Evolutionary conservation across 2,113 vertebrate genomes (phyloP), one percentile per base, ranked within the genome.

Genomic region (Turdus rufiventris): DNA sequence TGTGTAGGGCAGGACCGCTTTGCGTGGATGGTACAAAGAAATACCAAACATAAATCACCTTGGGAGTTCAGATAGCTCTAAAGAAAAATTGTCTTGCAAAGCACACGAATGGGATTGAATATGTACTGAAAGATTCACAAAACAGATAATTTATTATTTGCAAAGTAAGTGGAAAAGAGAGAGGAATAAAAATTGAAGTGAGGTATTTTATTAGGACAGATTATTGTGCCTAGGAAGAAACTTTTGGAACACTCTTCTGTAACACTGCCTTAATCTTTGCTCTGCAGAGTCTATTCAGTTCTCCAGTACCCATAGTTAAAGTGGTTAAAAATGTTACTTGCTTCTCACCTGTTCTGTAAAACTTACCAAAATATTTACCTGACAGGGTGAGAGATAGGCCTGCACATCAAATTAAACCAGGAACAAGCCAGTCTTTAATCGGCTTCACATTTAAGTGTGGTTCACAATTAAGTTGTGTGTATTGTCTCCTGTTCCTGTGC

Each of bases 1-100:
- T 0, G 10, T 1, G 29, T 7, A 7, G 2, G 4, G 33, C 14
- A 56, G 40, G 16, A 57, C 3, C 6, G 8, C 28, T 45, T 58
- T 2, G 10, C 36, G 1, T 17, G 28, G 24, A 6, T 50, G 9
- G 10, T 10, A 18, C 20, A 60, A 20, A 0, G 3, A 43, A 58
- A 25, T 7, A 15, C 14, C 43, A 29, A 45, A 28, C 9, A 25
- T 19, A 45, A 29, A 5, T n/a, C 11, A 16, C 18, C 12, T 4
- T 31, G 7, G 14, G 36, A 72, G 34, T 5, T 14, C 4, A 8
- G 28, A 20, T 2, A 21, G 19, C 10, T 42, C 14, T 14, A 29
- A 34, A 61, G 31, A 58, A 57, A 85, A 74, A 29, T 1, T 2
- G 10, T 8, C 9, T 34, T 73, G 47, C 12, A 50, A 21, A 70